Evolutionary conservation across 2,888 invertebrate genomes (phyloP).

Genomic region (Agrilus cyanescens): DNA sequence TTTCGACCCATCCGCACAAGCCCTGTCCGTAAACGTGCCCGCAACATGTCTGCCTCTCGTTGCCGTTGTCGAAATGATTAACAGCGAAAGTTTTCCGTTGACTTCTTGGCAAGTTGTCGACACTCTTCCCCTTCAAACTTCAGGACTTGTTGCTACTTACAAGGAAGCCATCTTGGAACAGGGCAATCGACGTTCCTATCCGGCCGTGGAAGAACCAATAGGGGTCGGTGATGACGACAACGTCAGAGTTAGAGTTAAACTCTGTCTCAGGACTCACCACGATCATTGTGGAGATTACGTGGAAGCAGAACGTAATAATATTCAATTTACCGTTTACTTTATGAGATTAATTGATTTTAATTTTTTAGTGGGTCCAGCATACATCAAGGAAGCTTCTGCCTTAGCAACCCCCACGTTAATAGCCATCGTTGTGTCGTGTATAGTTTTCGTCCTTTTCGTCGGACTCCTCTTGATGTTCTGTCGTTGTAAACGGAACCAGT

Average conservation of each 20-base stretch:
- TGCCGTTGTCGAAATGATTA: conserved; percentile 61
- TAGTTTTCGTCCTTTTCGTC: conserved; percentile 67
- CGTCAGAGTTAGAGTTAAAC: conserved; percentile 63
- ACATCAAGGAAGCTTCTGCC: conserved; percentile 66
- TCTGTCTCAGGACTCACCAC: conserved; percentile 69
- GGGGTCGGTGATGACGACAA: conserved; percentile 49
- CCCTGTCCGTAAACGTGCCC: conserved; percentile 66
- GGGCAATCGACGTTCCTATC: conserved; percentile 38
- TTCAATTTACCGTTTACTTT: neutral
- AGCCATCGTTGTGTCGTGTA: conserved; percentile 65
- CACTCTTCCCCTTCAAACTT: conserved; percentile 57
- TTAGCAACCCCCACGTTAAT: conserved; percentile 68
- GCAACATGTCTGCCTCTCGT: conserved; percentile 67
- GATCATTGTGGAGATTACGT: conserved; percentile 75
- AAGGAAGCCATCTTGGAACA: conserved; percentile 60
- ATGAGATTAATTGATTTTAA: neutral
- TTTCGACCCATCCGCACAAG: conserved; percentile 67
- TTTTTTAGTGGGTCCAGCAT: conserved; percentile 64
- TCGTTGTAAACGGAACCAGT: conserved; percentile 69
- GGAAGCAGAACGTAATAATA: conserved; percentile 62
- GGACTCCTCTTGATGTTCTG: conserved; percentile 72
- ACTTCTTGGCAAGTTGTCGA: conserved; percentile 61
- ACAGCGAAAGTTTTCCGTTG: conserved; percentile 44
- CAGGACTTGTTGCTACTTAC: conserved; percentile 56
- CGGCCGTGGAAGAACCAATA: conserved; percentile 40